A percentile compares a stretch with the other conserved stretches of the same genome.
Conservation (phyloP, 2,113 vertebrate genomes). For the Falcunculus frontatus region DNA sequence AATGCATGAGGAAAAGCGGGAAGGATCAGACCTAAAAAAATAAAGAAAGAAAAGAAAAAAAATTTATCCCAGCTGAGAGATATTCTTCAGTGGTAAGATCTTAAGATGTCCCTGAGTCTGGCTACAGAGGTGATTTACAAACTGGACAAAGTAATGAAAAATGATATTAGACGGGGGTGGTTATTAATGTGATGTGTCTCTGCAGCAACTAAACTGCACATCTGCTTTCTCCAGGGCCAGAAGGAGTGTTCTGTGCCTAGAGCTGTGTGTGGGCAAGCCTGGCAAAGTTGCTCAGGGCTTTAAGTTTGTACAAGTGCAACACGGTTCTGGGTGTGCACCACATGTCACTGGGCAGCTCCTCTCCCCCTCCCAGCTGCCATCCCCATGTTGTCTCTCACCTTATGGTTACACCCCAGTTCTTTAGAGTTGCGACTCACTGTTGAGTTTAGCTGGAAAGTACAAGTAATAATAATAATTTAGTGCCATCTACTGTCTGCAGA, state of each 20-base stretch:
- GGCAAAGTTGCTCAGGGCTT: neutral
- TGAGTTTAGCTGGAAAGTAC: neutral
- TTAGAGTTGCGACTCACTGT: neutral
- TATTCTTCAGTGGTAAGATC: neutral
- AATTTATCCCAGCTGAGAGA: neutral
- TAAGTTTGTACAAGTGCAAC: accelerated
- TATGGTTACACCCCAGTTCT: accelerated
- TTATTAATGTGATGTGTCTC: accelerated
- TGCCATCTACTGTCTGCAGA: neutral
- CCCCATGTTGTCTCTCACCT: accelerated
- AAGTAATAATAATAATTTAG: neutral
- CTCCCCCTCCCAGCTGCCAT: neutral
- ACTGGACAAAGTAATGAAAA: neutral
- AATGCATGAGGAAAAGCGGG: neutral
- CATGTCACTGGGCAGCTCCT: neutral
- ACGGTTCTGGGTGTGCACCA: no score
- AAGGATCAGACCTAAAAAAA: neutral
- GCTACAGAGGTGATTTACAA: neutral
- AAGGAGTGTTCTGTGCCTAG: neutral
- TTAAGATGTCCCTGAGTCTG: neutral
- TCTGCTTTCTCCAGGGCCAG: neutral
- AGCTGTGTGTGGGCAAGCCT: no score
- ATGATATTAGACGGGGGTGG: accelerated
- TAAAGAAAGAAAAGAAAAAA: no score
- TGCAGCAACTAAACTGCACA: neutral